Percentiles rank a stretch among this genome's conserved stretches.
phyloP scores from a whole-genome alignment of 30 jellyfish, hydroid and myxozoan species.

The Hydractinia symbiolongicarpus region DNA sequence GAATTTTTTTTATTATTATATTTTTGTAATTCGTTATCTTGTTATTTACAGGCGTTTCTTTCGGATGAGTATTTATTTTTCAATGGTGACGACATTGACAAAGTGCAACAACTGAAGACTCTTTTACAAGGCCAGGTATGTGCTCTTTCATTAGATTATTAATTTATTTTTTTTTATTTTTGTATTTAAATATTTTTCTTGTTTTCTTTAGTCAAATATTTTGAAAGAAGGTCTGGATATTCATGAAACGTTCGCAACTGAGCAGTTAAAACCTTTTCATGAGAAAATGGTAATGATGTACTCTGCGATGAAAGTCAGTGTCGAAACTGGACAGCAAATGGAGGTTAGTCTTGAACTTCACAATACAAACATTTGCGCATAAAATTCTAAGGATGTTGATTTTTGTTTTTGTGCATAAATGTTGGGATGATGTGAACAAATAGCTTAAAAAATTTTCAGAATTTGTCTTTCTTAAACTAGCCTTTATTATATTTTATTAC shows the following conservation, averaged over 20 bases:
- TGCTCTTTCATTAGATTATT: not conserved
- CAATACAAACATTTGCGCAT: too few species aligned
- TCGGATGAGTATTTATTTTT: constrained; percentile 58
- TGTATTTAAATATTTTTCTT: not conserved
- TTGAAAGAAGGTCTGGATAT: constrained; percentile 55
- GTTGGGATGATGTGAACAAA: not conserved
- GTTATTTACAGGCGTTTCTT: constrained; percentile 64
- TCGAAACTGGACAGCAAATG: constrained; percentile 88
- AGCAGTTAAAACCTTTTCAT: constrained; percentile 70
- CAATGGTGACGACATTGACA: constrained; percentile 56
- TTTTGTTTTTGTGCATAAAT: not conserved
- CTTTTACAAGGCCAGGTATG: constrained; percentile 67
- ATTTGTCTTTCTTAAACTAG: not conserved
- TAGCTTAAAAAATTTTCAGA: not conserved
- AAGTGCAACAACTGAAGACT: constrained; percentile 35
- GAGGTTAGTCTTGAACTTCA: constrained; percentile 56
- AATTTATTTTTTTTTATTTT: not conserved
- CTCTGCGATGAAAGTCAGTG: constrained; percentile 74
- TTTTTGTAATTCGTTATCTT: not conserved
- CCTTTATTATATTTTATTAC: not conserved
- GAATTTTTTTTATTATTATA: not conserved
- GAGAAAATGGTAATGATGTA: constrained; percentile 80
- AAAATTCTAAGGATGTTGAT: not conserved
- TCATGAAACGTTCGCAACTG: constrained; percentile 69
- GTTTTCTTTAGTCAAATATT: constrained; percentile 20